phyloP scores from a whole-genome alignment of 2,797 vertebrate species.

The Champsocephalus esox region DNA sequence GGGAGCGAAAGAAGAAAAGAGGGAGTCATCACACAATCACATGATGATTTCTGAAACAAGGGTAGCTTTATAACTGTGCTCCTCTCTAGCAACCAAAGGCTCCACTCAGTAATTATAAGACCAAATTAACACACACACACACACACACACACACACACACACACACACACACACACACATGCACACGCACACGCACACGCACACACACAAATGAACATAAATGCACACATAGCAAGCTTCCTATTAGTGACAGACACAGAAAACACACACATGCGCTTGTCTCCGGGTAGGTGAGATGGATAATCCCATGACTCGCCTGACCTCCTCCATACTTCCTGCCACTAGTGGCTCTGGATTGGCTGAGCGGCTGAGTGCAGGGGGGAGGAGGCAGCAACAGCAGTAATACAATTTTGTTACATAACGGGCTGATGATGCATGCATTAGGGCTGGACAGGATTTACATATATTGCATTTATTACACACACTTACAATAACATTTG shows the following conservation, averaged over 20 bases:
- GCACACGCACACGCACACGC: neutral
- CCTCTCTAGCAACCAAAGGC: conserved; percentile 61
- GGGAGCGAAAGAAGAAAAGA: conserved; percentile 40
- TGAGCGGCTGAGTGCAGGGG: conserved; percentile 34
- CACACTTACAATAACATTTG: neutral
- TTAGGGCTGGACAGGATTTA: neutral
- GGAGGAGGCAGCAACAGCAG: conserved; percentile 44
- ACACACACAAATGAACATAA: conserved; percentile 13
- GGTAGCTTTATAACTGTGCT: conserved; percentile 66
- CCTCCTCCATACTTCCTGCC: conserved; percentile 74
- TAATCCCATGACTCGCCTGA: conserved; percentile 83
- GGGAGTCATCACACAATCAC: conserved; percentile 60
- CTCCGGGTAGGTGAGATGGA: conserved; percentile 80
- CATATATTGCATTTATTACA: neutral
- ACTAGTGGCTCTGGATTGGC: conserved; percentile 70
- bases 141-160: neutral
- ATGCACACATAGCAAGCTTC: conserved; percentile 1
- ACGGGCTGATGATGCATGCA: neutral
- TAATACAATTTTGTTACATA: conserved; percentile 39
- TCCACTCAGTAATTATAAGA: conserved; percentile 56
- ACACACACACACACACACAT: conserved; percentile 11
- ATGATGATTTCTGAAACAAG: conserved; percentile 72
- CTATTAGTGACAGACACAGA: conserved; percentile 31
- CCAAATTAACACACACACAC: conserved; percentile 37
- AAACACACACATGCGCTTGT: conserved; percentile 58